A percentile compares a stretch with the other conserved stretches of the same genome.
Evolutionary conservation across 2,888 invertebrate species (phyloP).

Genomic region (Andricus quercusramuli): DNA sequence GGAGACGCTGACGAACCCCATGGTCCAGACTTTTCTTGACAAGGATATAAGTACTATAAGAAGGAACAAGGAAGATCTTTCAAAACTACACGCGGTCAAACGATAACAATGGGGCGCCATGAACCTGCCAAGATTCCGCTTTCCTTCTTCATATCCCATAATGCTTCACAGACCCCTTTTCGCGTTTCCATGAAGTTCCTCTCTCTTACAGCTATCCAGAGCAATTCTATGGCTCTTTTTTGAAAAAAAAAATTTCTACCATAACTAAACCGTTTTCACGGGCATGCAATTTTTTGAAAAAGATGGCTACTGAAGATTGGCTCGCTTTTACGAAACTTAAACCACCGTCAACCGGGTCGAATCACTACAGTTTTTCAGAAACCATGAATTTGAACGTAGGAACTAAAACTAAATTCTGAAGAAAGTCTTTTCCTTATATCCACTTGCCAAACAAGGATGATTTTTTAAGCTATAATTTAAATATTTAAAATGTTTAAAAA

Average conservation of each 20-base stretch:
- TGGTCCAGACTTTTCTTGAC: background rate
- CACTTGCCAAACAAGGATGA: no score
- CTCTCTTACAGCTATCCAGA: background rate
- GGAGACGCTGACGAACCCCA: background rate
- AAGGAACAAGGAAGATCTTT: constrained; percentile 13
- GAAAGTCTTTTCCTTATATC: no score
- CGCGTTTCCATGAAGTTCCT: constrained; percentile 16
- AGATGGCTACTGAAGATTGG: background rate
- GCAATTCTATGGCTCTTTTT: background rate
- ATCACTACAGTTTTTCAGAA: no score
- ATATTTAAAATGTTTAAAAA: no score
- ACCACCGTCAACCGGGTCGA: no score
- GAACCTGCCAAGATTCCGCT: constrained; percentile 29
- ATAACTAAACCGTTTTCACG: constrained; percentile 2
- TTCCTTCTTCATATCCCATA: constrained; percentile 15
- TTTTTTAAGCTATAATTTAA: no score
- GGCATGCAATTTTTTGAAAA: background rate
- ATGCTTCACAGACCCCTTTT: constrained; percentile 18
- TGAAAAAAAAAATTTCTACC: background rate
- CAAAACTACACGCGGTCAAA: constrained; percentile 13
- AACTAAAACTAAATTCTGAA: no score
- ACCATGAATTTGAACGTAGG: no score
- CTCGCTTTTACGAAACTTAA: no score
- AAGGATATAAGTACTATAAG: background rate
- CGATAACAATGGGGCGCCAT: constrained; percentile 25